phyloP scores from a whole-genome alignment of 2,888 invertebrate genomes.

The Mythimna impura region DNA sequence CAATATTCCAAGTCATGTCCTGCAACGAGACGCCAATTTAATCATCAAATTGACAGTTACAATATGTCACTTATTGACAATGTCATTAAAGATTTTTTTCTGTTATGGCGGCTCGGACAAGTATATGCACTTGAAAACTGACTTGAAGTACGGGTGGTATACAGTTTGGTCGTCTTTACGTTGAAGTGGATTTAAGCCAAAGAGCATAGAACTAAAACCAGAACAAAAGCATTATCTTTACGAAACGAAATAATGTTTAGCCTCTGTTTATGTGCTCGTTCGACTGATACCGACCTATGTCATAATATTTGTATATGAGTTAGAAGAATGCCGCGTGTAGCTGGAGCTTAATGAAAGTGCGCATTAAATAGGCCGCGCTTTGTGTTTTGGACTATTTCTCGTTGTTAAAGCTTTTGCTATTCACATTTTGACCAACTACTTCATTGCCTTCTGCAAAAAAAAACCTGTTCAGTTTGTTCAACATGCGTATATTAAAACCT shows the following conservation, averaged over 20 bases:
- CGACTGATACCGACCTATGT: background rate
- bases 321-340: background rate
- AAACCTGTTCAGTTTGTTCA: background rate
- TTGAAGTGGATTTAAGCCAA: background rate
- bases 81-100: background rate
- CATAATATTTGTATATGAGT: background rate
- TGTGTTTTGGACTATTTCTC: background rate
- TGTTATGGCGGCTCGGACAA: background rate
- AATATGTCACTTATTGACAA: background rate
- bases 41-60: background rate
- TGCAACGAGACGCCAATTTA: background rate
- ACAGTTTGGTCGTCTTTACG: background rate
- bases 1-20: background rate
- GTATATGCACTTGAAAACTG: background rate
- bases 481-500: background rate
- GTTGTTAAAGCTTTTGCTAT: conserved; percentile 6
- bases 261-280: background rate
- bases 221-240: background rate
- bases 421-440: background rate
- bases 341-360: background rate
- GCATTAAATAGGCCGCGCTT: background rate
- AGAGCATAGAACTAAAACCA: background rate
- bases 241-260: background rate
- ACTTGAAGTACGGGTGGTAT: background rate
- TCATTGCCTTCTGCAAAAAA: background rate